phyloP scores from a whole-genome alignment of 1,140 invertebrate genomes.

The Solen grandis region DNA sequence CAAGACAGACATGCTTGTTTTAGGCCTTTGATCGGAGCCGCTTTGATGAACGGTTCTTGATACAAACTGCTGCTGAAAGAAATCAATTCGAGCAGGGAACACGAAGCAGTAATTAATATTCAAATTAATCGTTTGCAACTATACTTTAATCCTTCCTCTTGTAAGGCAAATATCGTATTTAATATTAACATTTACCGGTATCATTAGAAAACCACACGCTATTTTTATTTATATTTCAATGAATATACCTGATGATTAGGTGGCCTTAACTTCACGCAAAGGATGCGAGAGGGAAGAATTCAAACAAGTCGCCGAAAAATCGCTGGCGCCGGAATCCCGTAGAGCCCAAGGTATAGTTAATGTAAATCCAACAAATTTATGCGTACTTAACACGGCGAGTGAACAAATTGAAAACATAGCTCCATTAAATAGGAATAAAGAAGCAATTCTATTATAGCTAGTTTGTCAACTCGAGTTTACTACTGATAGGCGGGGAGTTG shows the following conservation, averaged over 20 bases:
- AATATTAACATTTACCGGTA: no score
- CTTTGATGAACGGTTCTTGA: no score
- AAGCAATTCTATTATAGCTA: conserved; percentile 44
- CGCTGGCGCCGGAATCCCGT: conserved; percentile 40
- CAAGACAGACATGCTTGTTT: no score
- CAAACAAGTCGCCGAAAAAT: conserved; percentile 28
- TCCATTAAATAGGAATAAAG: conserved; percentile 45
- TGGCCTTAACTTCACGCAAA: neutral
- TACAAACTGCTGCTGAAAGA: no score
- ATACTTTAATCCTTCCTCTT: no score
- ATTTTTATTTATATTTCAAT: neutral
- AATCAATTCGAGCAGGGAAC: no score
- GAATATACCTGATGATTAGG: neutral
- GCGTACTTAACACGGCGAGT: conserved; percentile 44
- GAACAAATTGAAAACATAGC: conserved; percentile 56
- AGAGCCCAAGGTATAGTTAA: conserved; percentile 20
- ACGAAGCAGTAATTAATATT: no score
- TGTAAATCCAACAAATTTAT: conserved; percentile 42
- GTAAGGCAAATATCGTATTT: no score
- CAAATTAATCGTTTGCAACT: no score
- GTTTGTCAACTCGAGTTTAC: conserved; percentile 45
- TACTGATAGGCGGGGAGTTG: conserved; percentile 43
- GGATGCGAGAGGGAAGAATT: neutral
- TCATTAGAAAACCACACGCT: neutral
- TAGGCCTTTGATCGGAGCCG: no score